Evolutionary conservation across 1,140 invertebrate species (phyloP).

Genomic region (Sminthurides bifidus): DNA sequence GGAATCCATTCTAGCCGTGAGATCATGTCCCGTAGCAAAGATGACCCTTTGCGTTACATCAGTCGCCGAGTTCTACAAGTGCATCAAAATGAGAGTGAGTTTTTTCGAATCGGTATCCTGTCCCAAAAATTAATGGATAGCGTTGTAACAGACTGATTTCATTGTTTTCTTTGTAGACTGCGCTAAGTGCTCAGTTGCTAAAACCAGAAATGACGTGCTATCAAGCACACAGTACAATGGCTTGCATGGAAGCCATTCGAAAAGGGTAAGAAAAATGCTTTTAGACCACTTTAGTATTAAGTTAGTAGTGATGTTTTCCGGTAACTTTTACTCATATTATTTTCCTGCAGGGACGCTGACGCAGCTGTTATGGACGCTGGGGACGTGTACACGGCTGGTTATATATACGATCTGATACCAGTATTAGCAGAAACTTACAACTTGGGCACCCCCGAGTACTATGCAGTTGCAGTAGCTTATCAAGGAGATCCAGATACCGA

Average conservation of each 20-base stretch:
- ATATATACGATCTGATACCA: conserved; percentile 64
- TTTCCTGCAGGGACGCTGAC: conserved; percentile 53
- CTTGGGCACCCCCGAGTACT: conserved; percentile 70
- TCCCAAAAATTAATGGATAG: conserved; percentile 5
- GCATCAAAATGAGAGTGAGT: conserved; percentile 79
- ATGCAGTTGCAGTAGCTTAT: conserved; percentile 85
- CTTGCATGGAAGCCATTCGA: conserved; percentile 76
- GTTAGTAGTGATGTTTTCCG: not conserved
- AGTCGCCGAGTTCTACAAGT: conserved; percentile 78
- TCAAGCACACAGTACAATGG: conserved; percentile 67
- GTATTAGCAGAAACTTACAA: conserved; percentile 85
- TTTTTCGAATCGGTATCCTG: not conserved
- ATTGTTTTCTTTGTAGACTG: conserved; percentile 47
- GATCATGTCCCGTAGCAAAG: conserved; percentile 62
- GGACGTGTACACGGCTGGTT: conserved; percentile 82
- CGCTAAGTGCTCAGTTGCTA: conserved; percentile 70
- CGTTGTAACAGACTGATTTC: conserved; percentile 7
- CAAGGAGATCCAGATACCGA: conserved; percentile 75
- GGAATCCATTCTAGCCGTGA: conserved; percentile 55
- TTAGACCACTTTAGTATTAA: not conserved
- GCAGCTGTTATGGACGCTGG: conserved; percentile 80
- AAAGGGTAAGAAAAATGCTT: conserved; percentile 42
- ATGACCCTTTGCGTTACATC: conserved; percentile 85
- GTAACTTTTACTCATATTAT: not conserved
- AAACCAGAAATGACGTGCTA: conserved; percentile 80